Percentiles rank a stretch among this genome's conserved stretches.
These are phyloP conservation scores for Gouania willdenowi DNA, from an alignment of 2,797 vertebrate species.

Conservation along the genomic window DNA sequence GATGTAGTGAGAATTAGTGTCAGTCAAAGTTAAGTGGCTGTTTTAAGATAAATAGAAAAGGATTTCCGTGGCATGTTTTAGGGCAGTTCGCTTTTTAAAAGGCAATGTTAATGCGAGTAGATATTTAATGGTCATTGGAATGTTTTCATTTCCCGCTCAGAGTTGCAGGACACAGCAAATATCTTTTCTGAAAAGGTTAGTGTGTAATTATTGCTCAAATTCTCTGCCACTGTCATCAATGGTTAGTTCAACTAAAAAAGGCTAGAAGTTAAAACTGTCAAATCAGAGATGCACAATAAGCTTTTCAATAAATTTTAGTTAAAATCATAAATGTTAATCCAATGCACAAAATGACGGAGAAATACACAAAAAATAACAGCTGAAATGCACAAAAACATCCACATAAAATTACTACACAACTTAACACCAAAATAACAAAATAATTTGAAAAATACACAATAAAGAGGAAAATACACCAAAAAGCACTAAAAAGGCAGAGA, in stretches of 20 bases:
- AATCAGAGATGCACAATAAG: constrained; percentile 10
- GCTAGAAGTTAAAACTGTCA: constrained; percentile 33
- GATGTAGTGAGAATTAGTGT: constrained; percentile 96
- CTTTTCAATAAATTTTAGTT: neutral
- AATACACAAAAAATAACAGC: too few species aligned
- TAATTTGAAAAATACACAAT: neutral
- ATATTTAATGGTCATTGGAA: constrained; percentile 66
- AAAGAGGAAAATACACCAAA: too few species aligned
- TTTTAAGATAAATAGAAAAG: constrained; percentile 81
- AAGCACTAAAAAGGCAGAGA: too few species aligned
- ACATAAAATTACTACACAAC: too few species aligned
- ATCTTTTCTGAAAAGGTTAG: constrained; percentile 74
- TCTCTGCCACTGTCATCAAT: constrained; percentile 64
- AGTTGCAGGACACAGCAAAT: constrained; percentile 58
- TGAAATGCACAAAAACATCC: too few species aligned
- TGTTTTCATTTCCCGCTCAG: constrained; percentile 66
- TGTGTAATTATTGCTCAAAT: constrained; percentile 69
- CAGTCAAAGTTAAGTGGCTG: constrained; percentile 92
- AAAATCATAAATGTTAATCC: too few species aligned
- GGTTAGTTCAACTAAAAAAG: constrained; percentile 57
- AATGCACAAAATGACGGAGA: too few species aligned
- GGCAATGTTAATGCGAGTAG: constrained; percentile 66
- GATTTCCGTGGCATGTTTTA: constrained; percentile 69
- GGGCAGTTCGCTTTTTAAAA: constrained; percentile 56
- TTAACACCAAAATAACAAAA: too few species aligned